Base-by-base conservation (phyloP, 2,113 vertebrate species). In the Lagopus muta region DNA sequence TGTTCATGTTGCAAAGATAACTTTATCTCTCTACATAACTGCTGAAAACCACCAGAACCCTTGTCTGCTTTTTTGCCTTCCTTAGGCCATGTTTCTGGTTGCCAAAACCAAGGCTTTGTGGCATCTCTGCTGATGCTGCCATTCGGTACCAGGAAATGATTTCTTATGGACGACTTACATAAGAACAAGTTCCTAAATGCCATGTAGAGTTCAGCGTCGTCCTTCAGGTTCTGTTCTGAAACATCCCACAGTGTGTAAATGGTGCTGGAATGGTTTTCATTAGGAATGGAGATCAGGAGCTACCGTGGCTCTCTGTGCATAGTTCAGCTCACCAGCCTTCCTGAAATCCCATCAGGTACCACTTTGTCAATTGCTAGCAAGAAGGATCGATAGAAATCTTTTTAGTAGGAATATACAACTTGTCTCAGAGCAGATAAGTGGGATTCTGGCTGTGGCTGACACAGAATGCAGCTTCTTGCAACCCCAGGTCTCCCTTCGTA, bases 1-100 rank as follows among this genome's bases (percentile, higher is more conserved):
- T 82, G 78, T 78, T 92, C 80, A 22, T 21, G 34, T 65, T 91
- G 66, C 48, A 85, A 92, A 87, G 93, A 89, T 82, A 67, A 71
- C 25, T 43, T 77, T 84, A 38, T 86, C 55, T 71, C 43, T 88
- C 55, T 70, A 11, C 16, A 27, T 47, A 75, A 89, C 89, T 94
- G 69, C 43, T 69, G 16, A 43, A 86, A 94, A 38, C 61, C 74
- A 69, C 28, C 30, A 36, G 48, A 57, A 75, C 69, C 32, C 8
- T 36, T 18, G 52, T 9, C 52, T 54, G 52, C 19, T 64, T 36
- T 86, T 30, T 5, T 13, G 38, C 32, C 74, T 90, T 70, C 61
- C 74, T 34, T 17, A 45, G 64, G 92, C 80, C 55, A 79, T 62
- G 58, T 11, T 18, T 50, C 7, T 3, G 55, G 45, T 3, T 43